These are phyloP conservation scores for Copsychus sechellarum DNA, from an alignment of 2,113 vertebrate species.

Conservation along the genomic window DNA sequence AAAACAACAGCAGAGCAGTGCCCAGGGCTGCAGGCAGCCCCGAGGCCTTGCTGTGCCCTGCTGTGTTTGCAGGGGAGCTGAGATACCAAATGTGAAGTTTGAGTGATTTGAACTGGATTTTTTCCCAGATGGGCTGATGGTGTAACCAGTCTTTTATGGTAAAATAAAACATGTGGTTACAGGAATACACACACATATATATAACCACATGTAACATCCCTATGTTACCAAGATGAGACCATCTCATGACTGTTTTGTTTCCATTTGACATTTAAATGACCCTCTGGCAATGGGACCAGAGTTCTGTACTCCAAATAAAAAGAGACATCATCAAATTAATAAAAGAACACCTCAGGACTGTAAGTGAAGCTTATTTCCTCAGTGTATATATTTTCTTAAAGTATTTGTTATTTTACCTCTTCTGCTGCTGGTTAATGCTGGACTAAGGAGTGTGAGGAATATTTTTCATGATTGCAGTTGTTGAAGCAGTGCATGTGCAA, in stretches of 20 bases:
- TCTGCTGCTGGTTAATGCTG: not conserved
- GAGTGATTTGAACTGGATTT: not conserved
- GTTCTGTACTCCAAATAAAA: not conserved
- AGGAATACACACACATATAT: not conserved
- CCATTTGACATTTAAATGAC: not conserved
- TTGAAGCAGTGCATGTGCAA: not conserved
- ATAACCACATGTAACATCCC: not conserved
- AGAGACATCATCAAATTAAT: not conserved
- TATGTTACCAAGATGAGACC: not conserved
- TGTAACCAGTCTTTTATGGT: not conserved
- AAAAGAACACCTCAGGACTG: not conserved
- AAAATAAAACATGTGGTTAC: not conserved
- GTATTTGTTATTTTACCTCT: not conserved
- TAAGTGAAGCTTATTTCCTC: not conserved
- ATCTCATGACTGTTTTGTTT: not conserved
- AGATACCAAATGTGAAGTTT: not conserved
- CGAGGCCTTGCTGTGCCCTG: accelerated
- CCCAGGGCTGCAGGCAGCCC: not conserved
- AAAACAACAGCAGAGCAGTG: not conserved
- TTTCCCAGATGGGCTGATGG: not conserved
- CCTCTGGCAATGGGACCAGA: not conserved
- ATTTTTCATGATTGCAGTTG: not conserved
- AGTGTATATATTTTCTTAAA: not conserved
- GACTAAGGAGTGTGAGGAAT: not conserved
- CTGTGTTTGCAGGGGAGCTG: not conserved